Percentiles rank a stretch among this genome's conserved stretches.
phyloP scores from a whole-genome alignment of 1,140 invertebrate species.

The Cotesia typhae region DNA sequence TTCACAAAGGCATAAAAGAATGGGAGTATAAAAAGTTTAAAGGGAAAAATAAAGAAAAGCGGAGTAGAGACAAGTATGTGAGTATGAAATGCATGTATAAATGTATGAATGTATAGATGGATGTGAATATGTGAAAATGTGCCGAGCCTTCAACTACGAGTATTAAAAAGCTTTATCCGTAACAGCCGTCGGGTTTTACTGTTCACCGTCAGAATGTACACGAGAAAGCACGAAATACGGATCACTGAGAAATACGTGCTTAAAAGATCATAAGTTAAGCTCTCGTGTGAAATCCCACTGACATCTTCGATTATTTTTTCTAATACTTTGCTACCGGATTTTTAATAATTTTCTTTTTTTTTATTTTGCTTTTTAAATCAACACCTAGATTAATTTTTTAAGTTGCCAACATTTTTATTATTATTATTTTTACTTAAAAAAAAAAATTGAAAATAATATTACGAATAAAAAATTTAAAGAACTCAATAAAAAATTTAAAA shows the following conservation, averaged over 20 bases:
- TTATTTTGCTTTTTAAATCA: neutral
- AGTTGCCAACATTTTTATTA: too few relatives aligned
- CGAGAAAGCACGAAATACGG: slow-evolving; percentile 8
- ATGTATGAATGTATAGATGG: neutral
- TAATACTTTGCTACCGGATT: neutral
- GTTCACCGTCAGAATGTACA: slow-evolving; percentile 1
- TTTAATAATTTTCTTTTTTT: slow-evolving; percentile 7
- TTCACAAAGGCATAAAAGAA: too few relatives aligned
- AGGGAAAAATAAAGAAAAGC: too few relatives aligned
- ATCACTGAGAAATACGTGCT: slow-evolving; percentile 11
- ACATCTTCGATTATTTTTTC: slow-evolving; percentile 1
- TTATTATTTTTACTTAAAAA: neutral
- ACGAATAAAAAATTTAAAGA: slow-evolving; percentile 4
- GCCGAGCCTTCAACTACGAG: slow-evolving; percentile 5
- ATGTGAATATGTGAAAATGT: too few relatives aligned
- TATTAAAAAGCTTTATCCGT: slow-evolving; percentile 12
- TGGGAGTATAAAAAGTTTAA: too few relatives aligned
- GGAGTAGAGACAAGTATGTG: too few relatives aligned
- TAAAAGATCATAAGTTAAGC: slow-evolving; percentile 21
- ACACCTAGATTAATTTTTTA: too few relatives aligned
- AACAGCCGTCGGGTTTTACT: slow-evolving; percentile 7
- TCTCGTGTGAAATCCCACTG: slow-evolving; percentile 9
- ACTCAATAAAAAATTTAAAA: neutral
- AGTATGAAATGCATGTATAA: neutral
- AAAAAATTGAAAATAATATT: neutral